These are phyloP conservation scores for Drosophila falleni DNA, from an alignment of 2,888 invertebrate species.

Conservation along the genomic window DNA sequence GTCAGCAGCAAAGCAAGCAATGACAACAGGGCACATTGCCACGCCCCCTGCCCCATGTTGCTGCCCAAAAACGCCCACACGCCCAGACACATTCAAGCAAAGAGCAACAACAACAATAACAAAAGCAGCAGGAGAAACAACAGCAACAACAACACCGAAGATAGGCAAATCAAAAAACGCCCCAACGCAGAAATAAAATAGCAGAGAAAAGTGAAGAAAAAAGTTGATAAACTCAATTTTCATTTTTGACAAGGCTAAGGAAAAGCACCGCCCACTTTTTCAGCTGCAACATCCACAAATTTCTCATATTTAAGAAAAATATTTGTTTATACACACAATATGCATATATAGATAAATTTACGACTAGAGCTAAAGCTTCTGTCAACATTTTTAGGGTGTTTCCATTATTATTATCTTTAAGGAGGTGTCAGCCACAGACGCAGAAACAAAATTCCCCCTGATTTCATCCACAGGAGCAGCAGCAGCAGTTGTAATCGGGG, in stretches of 20 bases:
- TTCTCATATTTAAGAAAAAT: slow-evolving; percentile 77
- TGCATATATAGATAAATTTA: slow-evolving; percentile 71
- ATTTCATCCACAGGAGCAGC: slow-evolving; percentile 1
- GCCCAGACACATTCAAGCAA: slow-evolving; percentile 50
- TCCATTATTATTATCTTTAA: slow-evolving; percentile 67
- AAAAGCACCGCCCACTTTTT: slow-evolving; percentile 55
- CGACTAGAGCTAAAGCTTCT: slow-evolving; percentile 57
- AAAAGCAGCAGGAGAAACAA: slow-evolving; percentile 2
- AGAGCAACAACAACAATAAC: slow-evolving; percentile 38
- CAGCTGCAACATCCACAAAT: slow-evolving; percentile 52
- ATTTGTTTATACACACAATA: slow-evolving; percentile 70
- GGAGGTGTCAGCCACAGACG: slow-evolving; percentile 74
- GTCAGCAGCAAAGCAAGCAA: slow-evolving; percentile 77
- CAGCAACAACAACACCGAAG: slow-evolving; percentile 27
- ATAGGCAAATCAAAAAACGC: slow-evolving; percentile 68
- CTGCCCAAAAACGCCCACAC: slow-evolving; percentile 51
- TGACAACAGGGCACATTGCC: slow-evolving; percentile 69
- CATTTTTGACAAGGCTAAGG: slow-evolving; percentile 65
- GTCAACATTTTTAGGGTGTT: slow-evolving; percentile 45
- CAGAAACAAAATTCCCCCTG: slow-evolving; percentile 25
- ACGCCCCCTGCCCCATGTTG: slow-evolving; percentile 19
- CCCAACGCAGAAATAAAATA: slow-evolving; percentile 20
- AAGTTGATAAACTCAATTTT: slow-evolving; percentile 80
- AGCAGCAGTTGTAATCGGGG: slow-evolving; percentile 16
- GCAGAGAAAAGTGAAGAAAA: slow-evolving; percentile 32